These are phyloP conservation scores for Lydus trimaculatus DNA, from an alignment of 2,888 invertebrate genomes.

Conservation along the genomic window DNA sequence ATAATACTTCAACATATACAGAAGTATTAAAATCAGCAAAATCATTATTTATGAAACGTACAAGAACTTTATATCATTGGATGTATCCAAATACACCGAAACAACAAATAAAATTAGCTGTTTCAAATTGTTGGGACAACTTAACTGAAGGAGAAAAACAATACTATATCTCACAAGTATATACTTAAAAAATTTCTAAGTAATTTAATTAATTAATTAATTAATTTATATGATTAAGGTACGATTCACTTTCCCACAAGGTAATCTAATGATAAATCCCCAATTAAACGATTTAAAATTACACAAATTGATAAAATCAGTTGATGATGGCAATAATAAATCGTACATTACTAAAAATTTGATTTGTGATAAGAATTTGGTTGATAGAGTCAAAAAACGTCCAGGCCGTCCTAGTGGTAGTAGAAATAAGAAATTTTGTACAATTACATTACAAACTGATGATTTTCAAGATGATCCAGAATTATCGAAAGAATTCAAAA, in stretches of 20 bases:
- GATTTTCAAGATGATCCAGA: conserved; percentile 60
- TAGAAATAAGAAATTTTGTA: conserved; percentile 38
- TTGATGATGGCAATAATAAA: conserved; percentile 18
- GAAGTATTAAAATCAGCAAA: conserved; percentile 60
- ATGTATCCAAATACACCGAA: conserved; percentile 60
- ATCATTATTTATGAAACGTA: conserved; percentile 60
- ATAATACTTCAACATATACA: neutral
- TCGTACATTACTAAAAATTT: too few species aligned
- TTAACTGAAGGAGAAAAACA: conserved; percentile 57
- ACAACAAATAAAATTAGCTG: conserved; percentile 57
- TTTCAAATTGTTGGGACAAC: conserved; percentile 58
- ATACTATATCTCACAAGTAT: conserved; percentile 61
- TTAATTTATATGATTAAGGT: conserved; percentile 48
- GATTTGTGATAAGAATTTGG: neutral
- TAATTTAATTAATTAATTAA: neutral
- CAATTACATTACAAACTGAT: conserved; percentile 31
- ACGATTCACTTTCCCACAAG: conserved; percentile 55
- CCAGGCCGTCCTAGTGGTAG: conserved; percentile 48
- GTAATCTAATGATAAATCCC: conserved; percentile 60
- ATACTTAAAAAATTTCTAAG: too few species aligned
- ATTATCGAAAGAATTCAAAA: conserved; percentile 55
- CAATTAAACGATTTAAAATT: conserved; percentile 54
- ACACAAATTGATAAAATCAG: conserved; percentile 29
- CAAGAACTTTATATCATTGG: conserved; percentile 61
- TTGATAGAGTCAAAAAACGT: conserved; percentile 34